These are phyloP conservation scores for Lepetodrilus schrolli DNA, from an alignment of 2,888 invertebrate species.

Conservation along the genomic window DNA sequence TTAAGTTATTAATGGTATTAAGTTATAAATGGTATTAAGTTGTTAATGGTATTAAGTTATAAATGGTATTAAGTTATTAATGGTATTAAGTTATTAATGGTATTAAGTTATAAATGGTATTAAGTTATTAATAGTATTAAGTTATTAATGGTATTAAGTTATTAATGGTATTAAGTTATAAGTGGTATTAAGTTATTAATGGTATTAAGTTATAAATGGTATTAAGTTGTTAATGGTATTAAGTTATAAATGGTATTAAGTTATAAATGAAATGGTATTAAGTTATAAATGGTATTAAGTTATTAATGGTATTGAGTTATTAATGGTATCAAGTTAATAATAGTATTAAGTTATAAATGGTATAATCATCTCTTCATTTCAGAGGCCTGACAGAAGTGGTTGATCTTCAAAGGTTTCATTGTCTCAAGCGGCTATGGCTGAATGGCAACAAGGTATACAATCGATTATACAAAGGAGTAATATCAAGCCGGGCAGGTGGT, in stretches of 20 bases:
- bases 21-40: no score
- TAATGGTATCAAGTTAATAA: not conserved
- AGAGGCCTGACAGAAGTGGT: slow-evolving; percentile 61
- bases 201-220: no score
- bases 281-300: not conserved
- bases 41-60: no score
- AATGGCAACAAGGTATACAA: slow-evolving; percentile 68
- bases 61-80: no score
- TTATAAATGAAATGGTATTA: not conserved
- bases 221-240: not conserved
- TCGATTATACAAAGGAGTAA: not conserved
- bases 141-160: no score
- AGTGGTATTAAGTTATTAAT: no score
- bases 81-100: no score
- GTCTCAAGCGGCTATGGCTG: slow-evolving; percentile 67
- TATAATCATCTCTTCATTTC: slow-evolving; percentile 44
- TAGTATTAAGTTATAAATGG: not conserved
- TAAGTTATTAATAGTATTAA: no score
- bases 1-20: no score
- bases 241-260: not conserved
- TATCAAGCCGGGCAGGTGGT: no score
- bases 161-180: no score
- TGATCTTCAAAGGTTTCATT: slow-evolving; percentile 61
- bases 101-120: no score
- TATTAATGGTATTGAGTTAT: not conserved